Conservation (phyloP, 2,797 vertebrate species). For the Pantherophis vulpinus region DNA sequence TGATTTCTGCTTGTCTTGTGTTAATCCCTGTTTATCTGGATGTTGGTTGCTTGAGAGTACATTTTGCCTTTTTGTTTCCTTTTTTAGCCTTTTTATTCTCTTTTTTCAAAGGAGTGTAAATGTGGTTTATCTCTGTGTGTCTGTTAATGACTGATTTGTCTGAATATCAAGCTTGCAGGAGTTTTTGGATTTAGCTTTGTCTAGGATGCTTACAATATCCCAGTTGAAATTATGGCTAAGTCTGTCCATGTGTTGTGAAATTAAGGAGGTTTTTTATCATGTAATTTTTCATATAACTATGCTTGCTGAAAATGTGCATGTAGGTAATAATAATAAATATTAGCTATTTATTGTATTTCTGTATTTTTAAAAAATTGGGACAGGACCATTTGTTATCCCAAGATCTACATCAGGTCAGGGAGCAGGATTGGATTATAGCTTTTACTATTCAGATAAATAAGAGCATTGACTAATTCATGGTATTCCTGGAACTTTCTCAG, state of each 20-base stretch:
- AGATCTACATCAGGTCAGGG: neutral
- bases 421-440: neutral
- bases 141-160: too few relatives aligned
- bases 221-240: too few relatives aligned
- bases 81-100: too few relatives aligned
- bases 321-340: neutral
- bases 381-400: neutral
- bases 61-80: too few relatives aligned
- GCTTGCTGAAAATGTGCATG: neutral
- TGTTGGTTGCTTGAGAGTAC: too few relatives aligned
- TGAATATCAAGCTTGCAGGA: too few relatives aligned
- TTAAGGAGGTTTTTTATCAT: neutral
- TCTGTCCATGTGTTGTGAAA: neutral
- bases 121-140: too few relatives aligned
- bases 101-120: too few relatives aligned
- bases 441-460: neutral
- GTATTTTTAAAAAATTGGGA: neutral
- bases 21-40: too few relatives aligned
- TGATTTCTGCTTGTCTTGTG: too few relatives aligned
- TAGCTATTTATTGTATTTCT: neutral
- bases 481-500: neutral
- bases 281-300: neutral
- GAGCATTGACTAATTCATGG: neutral
- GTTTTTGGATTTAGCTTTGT: too few relatives aligned
- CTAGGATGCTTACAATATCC: too few relatives aligned